Evolutionary conservation across 2,888 invertebrate genomes (phyloP).

Genomic region (Acanthosepion esculentum): DNA sequence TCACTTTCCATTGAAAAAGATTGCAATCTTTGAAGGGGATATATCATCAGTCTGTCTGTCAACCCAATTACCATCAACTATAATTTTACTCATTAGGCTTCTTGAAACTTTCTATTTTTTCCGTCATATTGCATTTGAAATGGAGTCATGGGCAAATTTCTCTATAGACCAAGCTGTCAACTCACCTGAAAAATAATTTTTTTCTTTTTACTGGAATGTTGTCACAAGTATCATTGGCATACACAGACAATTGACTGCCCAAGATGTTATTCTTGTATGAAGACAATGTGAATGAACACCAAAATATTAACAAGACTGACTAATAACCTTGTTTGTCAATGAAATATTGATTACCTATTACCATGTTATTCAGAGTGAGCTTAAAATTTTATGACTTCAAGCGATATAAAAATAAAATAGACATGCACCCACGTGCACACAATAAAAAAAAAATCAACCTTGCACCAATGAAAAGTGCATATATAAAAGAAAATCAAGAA

Average conservation of each 20-base stretch:
- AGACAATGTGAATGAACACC: not conserved
- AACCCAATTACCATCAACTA: not conserved
- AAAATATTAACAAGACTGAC: not conserved
- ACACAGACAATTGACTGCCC: not conserved
- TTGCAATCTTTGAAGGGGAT: not conserved
- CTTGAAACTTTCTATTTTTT: not conserved
- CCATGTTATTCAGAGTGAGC: not conserved
- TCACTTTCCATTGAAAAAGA: not conserved
- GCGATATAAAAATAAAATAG: too few relatives aligned
- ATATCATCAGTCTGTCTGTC: not conserved
- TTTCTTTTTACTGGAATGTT: not conserved
- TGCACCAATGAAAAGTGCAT: too few relatives aligned
- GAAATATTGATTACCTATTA: not conserved
- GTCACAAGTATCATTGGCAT: not conserved
- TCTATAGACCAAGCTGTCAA: not conserved
- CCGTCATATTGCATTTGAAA: not conserved
- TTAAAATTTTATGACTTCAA: not conserved
- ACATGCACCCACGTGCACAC: too few relatives aligned
- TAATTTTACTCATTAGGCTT: not conserved
- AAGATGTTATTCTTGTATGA: not conserved
- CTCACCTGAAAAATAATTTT: not conserved
- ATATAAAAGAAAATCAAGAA: too few relatives aligned
- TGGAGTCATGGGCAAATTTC: not conserved
- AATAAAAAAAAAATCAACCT: too few relatives aligned
- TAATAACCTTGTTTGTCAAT: not conserved